These are phyloP conservation scores for Ennomos fuscantarius DNA, from an alignment of 2,888 invertebrate species.

Conservation along the genomic window DNA sequence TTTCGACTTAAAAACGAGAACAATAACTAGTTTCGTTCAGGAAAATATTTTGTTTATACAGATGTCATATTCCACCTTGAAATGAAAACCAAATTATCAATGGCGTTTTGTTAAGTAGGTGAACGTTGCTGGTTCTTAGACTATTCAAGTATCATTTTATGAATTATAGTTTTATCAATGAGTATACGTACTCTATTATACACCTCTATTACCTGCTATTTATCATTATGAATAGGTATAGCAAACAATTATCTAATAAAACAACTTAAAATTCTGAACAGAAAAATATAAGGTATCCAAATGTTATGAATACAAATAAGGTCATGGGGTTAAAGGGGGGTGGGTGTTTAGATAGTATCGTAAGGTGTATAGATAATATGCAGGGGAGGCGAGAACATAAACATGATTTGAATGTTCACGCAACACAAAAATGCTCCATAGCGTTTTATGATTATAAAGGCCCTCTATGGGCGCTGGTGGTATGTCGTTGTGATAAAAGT, in stretches of 20 bases:
- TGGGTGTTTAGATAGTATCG: constrained; percentile 33
- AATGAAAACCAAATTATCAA: constrained; percentile 39
- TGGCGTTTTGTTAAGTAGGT: constrained; percentile 43
- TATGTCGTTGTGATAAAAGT: constrained; percentile 16
- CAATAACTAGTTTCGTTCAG: not conserved
- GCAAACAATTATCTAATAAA: constrained; percentile 32
- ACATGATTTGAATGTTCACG: constrained; percentile 44
- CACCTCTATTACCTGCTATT: constrained; percentile 25
- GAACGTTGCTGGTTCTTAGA: constrained; percentile 39
- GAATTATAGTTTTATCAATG: constrained; percentile 5
- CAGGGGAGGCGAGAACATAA: constrained; percentile 49
- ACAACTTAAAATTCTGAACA: constrained; percentile 32
- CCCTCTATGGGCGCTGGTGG: constrained; percentile 20
- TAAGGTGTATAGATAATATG: constrained; percentile 47
- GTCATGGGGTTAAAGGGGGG: constrained; percentile 33
- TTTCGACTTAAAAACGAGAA: too few relatives aligned
- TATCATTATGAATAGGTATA: constrained; percentile 28
- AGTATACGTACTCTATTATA: constrained; percentile 13
- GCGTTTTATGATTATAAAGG: constrained; percentile 35
- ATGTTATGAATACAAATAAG: constrained; percentile 47
- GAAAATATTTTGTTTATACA: constrained; percentile 38
- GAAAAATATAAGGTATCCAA: constrained; percentile 41
- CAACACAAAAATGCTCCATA: constrained; percentile 38
- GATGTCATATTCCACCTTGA: constrained; percentile 41
- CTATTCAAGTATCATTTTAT: constrained; percentile 20